phyloP scores from a whole-genome alignment of 2,113 vertebrate genomes.

The Bucco capensis region DNA sequence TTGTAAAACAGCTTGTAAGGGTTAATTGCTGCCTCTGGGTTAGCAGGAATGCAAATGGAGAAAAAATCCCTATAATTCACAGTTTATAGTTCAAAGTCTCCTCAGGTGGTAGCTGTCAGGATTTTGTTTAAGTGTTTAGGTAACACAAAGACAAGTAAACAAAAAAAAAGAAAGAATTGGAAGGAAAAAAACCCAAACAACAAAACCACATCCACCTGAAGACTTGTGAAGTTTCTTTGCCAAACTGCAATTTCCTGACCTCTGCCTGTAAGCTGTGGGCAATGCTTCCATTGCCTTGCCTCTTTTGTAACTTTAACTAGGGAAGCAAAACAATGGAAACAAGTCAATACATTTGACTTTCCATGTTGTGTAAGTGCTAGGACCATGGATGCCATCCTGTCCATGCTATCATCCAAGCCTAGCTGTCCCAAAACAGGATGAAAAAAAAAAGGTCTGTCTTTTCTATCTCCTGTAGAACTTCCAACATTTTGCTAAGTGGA shows the following conservation, averaged over 20 bases:
- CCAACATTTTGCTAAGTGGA: neutral
- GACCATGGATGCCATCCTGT: neutral
- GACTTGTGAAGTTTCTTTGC: neutral
- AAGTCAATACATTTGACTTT: neutral
- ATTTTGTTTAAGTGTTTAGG: neutral
- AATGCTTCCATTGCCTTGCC: neutral
- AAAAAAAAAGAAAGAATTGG: neutral
- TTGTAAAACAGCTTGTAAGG: neutral
- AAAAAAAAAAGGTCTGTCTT: neutral
- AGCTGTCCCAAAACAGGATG: neutral
- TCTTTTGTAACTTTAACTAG: neutral
- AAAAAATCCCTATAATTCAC: neutral
- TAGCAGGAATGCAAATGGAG: neutral
- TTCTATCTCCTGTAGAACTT: neutral
- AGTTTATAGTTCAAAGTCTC: neutral
- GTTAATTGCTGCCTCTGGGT: conserved; percentile 6
- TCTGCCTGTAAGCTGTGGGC: neutral
- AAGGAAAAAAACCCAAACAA: neutral
- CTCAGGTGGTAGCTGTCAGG: neutral
- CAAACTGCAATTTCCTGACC: neutral
- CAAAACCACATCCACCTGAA: neutral
- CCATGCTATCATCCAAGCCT: neutral
- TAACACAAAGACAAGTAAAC: neutral
- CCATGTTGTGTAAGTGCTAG: neutral
- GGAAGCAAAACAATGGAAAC: neutral